These are phyloP conservation scores for Drosophila sp. DNA, from an alignment of 1,140 invertebrate species.

Conservation along the genomic window DNA sequence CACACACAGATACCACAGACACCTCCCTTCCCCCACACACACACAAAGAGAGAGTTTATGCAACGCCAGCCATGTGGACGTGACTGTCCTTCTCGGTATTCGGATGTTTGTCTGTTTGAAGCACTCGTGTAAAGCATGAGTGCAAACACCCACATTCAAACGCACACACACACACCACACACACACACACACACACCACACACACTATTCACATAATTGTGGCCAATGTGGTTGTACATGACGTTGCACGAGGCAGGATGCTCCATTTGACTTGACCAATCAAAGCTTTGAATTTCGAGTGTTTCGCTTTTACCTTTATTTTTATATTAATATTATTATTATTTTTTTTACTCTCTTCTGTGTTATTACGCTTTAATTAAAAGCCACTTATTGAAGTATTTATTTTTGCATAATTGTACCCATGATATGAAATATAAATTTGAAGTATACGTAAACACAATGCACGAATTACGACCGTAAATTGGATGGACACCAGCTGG, in stretches of 20 bases:
- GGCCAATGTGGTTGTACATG: slow-evolving; percentile 49
- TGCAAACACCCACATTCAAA: slow-evolving; percentile 41
- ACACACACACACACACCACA: neutral
- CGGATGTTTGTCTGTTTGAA: slow-evolving; percentile 41
- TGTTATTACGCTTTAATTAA: slow-evolving; percentile 58
- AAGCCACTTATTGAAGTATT: slow-evolving; percentile 61
- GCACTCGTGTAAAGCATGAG: slow-evolving; percentile 42
- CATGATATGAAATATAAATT: slow-evolving; percentile 34
- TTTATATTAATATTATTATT: neutral
- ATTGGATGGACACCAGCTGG: slow-evolving; percentile 28
- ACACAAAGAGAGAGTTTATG: slow-evolving; percentile 10
- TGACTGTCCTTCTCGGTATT: slow-evolving; percentile 29
- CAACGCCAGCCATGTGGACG: slow-evolving; percentile 28
- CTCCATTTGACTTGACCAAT: slow-evolving; percentile 73
- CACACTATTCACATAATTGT: slow-evolving; percentile 63
- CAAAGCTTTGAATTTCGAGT: slow-evolving; percentile 68
- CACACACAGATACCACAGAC: neutral
- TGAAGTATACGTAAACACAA: slow-evolving; percentile 19
- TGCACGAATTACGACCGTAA: slow-evolving; percentile 16
- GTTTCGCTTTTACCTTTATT: slow-evolving; percentile 32
- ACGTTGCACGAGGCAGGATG: slow-evolving; percentile 24
- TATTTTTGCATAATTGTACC: slow-evolving; percentile 64
- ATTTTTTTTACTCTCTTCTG: slow-evolving; percentile 9
- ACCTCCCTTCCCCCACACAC: too few relatives aligned
- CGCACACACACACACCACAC: neutral